Evolutionary conservation across 1,140 invertebrate species (phyloP), one percentile per base, ranked within the genome.

Genomic region (Mya arenaria): DNA sequence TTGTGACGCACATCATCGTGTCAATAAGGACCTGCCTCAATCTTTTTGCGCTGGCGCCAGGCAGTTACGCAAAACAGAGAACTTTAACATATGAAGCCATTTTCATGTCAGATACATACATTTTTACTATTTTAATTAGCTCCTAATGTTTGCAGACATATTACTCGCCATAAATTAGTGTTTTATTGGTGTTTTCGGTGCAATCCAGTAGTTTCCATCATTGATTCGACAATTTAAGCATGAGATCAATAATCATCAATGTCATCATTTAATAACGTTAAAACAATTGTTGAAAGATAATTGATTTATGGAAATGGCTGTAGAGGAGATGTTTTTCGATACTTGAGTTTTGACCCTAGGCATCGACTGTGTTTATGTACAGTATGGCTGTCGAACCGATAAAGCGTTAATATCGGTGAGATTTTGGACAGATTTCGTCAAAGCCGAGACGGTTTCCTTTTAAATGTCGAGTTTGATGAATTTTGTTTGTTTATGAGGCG

Each of bases 401-500:
- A n/a, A 4, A 52, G 48, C 48, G 48, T n/a, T 17, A 52, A 52
- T 17, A 52, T 52, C 17, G 19, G 19, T n/a, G 25, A 2, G 48
- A 52, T 52, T 52, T 52, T 17, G 19, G 48, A 52, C 8, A 52
- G 48, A 52, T 52, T 52, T 8, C 17, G 25, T 52, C 48, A 52
- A 52, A 52, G 25, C 48, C 62, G 32, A 41, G 39, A 74, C 55
- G 34, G 62, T 62, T 74, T 74, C 72, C 72, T 36, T 74, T 3
- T 41, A 39, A 60, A 44, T 23, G 72, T 74, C 72, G 4, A 60
- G n/a, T 19, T 37, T 74, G 56, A 74, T 74, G 72, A 62, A 74
- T 75, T 44, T 48, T 75, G 73, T 75, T 75, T 75, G 19, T 23
- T 63, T 75, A 44, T 39, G 8, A 44, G 37, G 58, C 32, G 58